Evolutionary conservation across 2,797 vertebrate genomes (phyloP).

Genomic region (Lutjanus campechanus): DNA sequence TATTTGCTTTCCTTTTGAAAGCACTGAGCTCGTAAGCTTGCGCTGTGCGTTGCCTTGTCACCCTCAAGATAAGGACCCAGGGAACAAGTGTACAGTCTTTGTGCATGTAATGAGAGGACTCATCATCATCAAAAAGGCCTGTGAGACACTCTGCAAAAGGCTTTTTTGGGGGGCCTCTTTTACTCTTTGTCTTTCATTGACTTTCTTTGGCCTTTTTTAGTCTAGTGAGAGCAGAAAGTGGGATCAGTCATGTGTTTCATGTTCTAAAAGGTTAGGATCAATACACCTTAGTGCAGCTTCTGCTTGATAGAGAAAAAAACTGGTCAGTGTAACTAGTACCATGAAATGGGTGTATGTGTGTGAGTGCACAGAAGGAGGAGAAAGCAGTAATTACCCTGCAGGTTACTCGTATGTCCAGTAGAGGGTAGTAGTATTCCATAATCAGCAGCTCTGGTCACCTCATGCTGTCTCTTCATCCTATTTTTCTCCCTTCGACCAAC

Average conservation of each 20-base stretch:
- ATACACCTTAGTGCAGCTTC: neutral
- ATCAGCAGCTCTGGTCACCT: neutral
- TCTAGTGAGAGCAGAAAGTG: neutral
- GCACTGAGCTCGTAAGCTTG: neutral
- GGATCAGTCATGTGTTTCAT: conserved; percentile 9
- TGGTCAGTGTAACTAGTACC: conserved; percentile 11
- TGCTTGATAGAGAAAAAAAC: neutral
- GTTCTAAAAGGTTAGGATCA: conserved; percentile 35
- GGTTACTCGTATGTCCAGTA: conserved; percentile 56
- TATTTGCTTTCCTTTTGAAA: conserved; percentile 33
- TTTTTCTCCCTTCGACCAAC: conserved; percentile 30
- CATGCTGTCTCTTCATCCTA: neutral
- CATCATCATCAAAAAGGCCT: neutral
- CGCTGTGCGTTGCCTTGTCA: neutral
- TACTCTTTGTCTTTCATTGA: conserved; percentile 14
- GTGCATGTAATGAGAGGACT: conserved; percentile 1
- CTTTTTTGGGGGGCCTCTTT: neutral
- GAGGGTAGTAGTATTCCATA: conserved; percentile 73
- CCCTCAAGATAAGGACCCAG: neutral
- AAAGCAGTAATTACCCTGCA: conserved; percentile 37
- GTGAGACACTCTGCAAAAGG: neutral
- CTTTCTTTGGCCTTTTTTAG: conserved; percentile 16
- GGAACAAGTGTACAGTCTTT: neutral
- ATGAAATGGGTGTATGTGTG: neutral
- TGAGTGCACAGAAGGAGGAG: neutral